Evolutionary conservation across 2,113 vertebrate species (phyloP).

Genomic region (Ondatra zibethicus): DNA sequence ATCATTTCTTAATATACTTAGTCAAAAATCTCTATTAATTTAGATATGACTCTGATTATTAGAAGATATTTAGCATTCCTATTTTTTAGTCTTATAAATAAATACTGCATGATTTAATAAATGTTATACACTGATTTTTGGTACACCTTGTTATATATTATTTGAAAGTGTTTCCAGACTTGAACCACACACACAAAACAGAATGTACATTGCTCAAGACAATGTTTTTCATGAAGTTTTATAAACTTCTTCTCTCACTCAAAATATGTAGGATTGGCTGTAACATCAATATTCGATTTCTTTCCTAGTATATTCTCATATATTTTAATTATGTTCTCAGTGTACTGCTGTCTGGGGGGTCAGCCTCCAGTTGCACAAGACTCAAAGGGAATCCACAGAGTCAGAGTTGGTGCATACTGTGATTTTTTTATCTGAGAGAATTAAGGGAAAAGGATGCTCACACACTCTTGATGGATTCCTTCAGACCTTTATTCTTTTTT

Average conservation of each 20-base stretch:
- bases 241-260: background rate
- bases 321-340: conserved; percentile 2
- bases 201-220: background rate
- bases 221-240: background rate
- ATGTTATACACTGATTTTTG: background rate
- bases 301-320: background rate
- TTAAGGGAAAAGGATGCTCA: background rate
- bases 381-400: background rate
- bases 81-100: conserved; percentile 41
- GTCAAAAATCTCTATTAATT: background rate
- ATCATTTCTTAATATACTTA: background rate
- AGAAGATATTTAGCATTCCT: background rate
- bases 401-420: background rate
- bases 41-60: background rate
- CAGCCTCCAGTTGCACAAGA: background rate
- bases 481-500: background rate
- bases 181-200: background rate
- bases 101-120: conserved; percentile 32
- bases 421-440: background rate
- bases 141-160: conserved; percentile 14
- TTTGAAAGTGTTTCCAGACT: conserved; percentile 24
- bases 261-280: background rate
- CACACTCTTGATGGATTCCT: background rate
- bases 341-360: background rate
- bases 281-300: background rate